Base-by-base conservation (phyloP, 2,888 invertebrate species). In the Rhamnusium bicolor region DNA sequence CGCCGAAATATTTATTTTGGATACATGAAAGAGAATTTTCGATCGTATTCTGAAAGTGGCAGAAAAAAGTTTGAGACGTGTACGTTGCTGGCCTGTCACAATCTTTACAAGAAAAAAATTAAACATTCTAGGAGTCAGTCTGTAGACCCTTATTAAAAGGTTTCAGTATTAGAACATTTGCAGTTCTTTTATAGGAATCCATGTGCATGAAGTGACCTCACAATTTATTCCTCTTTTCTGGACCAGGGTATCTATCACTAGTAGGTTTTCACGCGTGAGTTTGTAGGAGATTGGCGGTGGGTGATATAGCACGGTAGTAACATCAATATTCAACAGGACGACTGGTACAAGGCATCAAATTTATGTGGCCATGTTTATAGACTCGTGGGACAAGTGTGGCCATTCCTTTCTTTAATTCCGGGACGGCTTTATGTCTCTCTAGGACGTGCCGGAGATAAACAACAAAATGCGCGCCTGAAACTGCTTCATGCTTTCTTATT, bases 281-380 rank as follows among this genome's bases (percentile, higher is more conserved):
- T 77, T 73, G 67, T 32, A 68, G 69, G 47, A 69, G 72, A 77
- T 74, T 71, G 73, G 51, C 63, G 79, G 77, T 78, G 78, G 83
- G 86, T 85, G 85, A 86, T 86, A 84, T 84, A 85, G 86, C 85
- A 83, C 82, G 84, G 85, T 84, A 84, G 86, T 86, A 84, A 83
- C 87, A 87, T 88, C 84, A 88, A 88, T 88, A 88, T 88, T 88
- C 87, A 85, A 83, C 82, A 80, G 83, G 84, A 83, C 82, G 84
- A 84, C 84, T 84, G 84, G 85, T 85, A 83, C 83, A 83, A 84
- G 84, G 85, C 88, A 88, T 88, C 88, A 88, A 88, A 88, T 88
- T 88, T 88, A 88, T 88, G 88, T 87, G 87, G 85, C 86, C 86
- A 87, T 88, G 88, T 88, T 88, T 88, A 88, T 88, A 87, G 88